These are phyloP conservation scores for Cygnus olor DNA, from an alignment of 2,797 vertebrate species.

Conservation along the genomic window DNA sequence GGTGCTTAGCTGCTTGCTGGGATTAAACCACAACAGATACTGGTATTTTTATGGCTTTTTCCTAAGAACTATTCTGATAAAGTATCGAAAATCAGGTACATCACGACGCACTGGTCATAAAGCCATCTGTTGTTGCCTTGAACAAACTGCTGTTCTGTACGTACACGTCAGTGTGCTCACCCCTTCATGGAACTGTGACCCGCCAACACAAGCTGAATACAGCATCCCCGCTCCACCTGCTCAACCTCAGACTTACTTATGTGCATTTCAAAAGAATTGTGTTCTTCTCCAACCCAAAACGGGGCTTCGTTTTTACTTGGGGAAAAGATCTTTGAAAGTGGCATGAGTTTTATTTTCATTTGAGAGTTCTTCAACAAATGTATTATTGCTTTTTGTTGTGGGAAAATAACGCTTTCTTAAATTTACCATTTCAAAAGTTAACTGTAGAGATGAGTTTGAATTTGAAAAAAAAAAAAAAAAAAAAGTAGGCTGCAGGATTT, in stretches of 20 bases:
- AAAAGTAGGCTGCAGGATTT: accelerated
- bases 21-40: no score
- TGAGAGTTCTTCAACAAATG: neutral
- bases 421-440: neutral
- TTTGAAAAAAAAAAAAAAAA: neutral
- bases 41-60: neutral
- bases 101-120: neutral
- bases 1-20: no score
- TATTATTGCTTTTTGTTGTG: neutral
- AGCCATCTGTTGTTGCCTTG: neutral
- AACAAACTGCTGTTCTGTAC: neutral
- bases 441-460: neutral
- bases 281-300: neutral
- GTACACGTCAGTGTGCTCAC: neutral
- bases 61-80: neutral
- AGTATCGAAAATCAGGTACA: neutral
- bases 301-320: neutral
- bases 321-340: neutral
- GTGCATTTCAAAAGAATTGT: neutral
- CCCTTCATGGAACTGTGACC: neutral
- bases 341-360: neutral
- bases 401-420: neutral
- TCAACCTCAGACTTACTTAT: neutral
- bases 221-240: no score
- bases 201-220: no score